Evolutionary conservation across 64 coral and sea anemone species (phyloP), one percentile per base, ranked within the genome.

Genomic region (Cladopsammia gracilis): DNA sequence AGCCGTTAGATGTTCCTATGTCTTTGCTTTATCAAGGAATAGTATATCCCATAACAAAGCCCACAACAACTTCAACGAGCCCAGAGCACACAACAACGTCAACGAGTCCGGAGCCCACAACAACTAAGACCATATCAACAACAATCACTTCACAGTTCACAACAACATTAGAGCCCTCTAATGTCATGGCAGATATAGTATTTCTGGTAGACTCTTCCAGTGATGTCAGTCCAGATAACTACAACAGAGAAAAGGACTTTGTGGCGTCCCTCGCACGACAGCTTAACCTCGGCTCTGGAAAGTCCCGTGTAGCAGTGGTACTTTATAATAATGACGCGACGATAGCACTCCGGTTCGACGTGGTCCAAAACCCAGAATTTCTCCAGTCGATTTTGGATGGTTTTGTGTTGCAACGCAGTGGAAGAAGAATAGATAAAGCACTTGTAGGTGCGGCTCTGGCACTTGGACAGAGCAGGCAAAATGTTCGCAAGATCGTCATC

Each of bases 191-290:
- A 7, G 95, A 96, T 23, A 69, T 96, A 53, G 70, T 96, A 45
- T 96, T 96, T n/a, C 79, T 96, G 5, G 12, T 89, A 66, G 95
- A 96, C 74, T 73, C 86, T 13, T 96, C 95, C 46, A 81, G 61
- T 6, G 48, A 64, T 69, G 90, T 96, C 58, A 76, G 34, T 0
- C 81, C 25, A 53, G 79, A 78, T 0, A 70, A 82, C n/a, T 89
- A 93, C 25, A 46, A 58, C 23, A 89, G 59, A 43, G 86, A 96
- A 96, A 96, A 96, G 26, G 18, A 53, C 4, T 82, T 89, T 4
- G 73, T 96, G 6, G 92, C 89, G 52, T 60, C 16, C 6, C 76
- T 96, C 50, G 91, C 86, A 48, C 58, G 68, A 22, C 70, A 93
- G 48, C 89, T 96, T 60, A 93, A 93, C 62, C 53, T 96, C 7